Conservation (phyloP, 1,140 invertebrate genomes). For the Andricus grossulariae region DNA sequence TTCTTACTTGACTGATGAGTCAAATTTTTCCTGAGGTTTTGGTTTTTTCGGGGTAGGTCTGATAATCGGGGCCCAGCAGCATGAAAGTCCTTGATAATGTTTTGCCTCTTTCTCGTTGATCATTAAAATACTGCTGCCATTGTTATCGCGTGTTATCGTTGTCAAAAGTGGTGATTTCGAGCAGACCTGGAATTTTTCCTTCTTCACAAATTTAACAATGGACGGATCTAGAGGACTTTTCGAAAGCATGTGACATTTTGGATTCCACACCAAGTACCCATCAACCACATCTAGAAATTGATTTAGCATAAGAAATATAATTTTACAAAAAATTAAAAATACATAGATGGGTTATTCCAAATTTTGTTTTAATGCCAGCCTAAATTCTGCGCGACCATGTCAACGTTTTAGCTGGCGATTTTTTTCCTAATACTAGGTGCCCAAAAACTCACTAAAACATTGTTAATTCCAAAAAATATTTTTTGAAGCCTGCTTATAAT, state of each 20-base stretch:
- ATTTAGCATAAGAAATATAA: neutral
- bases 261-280: slow-evolving; percentile 82
- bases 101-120: slow-evolving; percentile 62
- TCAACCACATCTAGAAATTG: slow-evolving; percentile 56
- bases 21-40: slow-evolving; percentile 60
- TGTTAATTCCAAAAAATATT: too few species aligned
- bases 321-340: neutral
- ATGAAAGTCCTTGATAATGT: slow-evolving; percentile 64
- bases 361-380: too few species aligned
- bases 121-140: slow-evolving; percentile 58
- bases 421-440: too few species aligned
- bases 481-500: too few species aligned
- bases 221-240: slow-evolving; percentile 82
- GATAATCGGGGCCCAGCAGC: slow-evolving; percentile 77
- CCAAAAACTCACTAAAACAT: too few species aligned
- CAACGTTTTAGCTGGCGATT: too few species aligned
- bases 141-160: slow-evolving; percentile 64
- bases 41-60: slow-evolving; percentile 56
- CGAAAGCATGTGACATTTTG: slow-evolving; percentile 82
- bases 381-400: too few species aligned
- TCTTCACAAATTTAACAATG: slow-evolving; percentile 79
- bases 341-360: too few species aligned
- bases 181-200: slow-evolving; percentile 78
- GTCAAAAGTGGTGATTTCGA: slow-evolving; percentile 74
- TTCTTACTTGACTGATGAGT: slow-evolving; percentile 75